Evolutionary conservation across 2,888 invertebrate genomes (phyloP), one percentile per base, ranked within the genome.

Genomic region (Diarsia rubi): DNA sequence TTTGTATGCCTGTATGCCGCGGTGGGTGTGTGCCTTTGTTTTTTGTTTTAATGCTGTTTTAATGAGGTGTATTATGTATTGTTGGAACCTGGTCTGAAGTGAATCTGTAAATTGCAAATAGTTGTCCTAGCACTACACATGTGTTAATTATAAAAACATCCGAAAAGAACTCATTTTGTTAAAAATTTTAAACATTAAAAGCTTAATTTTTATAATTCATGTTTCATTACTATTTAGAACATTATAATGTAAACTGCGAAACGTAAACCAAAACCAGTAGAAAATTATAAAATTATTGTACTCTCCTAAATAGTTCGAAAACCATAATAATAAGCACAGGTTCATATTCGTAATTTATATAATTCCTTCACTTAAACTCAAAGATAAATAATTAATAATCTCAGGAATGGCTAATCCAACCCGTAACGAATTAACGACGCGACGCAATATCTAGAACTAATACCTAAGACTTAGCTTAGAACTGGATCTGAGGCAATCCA

Each of bases 401-500:
- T 71, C 37, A 62, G 69, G 66, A 73, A 71, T 79, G 70, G 69
- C 75, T 83, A 83, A 85, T 83, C 83, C 78, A 37, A 52, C 27
- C 74, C 83, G 59, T 73, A 77, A 78, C 83, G 83, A 85, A 85
- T 83, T 71, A 62, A 68, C 63, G 73, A 72, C 76, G 47, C 49
- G 52, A 64, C 62, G 80, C 78, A 81, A 86, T 83, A 86, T 81
- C 83, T 83, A 73, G 81, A 69, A 82, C 37, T 66, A 74, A 68
- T 31, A 60, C 49, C 37, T 70, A 37, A 12, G 83, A 74, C 74
- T 86, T 62, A 73, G 66, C 11, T 47, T 37, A 79, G 73, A 87
- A 86, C 89, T 87, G 85, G 89, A 89, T 88, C 85, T 85, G 85
- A 80, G 59, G 82, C 90, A 92, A 93, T 91, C 91, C 90, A 45